Conservation (phyloP, 2,888 invertebrate genomes). For the Macropis europaea region DNA sequence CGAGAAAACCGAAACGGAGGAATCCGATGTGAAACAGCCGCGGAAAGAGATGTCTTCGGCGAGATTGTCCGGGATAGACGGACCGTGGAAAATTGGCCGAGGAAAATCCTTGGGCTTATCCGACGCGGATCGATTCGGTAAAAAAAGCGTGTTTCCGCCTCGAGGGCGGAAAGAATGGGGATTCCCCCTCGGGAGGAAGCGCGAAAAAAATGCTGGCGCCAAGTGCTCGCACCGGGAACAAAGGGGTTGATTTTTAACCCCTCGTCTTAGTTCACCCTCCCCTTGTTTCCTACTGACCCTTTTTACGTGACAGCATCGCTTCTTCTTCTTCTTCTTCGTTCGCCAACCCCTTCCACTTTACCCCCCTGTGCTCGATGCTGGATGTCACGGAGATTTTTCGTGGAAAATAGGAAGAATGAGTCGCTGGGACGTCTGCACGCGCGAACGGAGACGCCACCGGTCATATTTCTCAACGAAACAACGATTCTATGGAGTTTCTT, state of each 20-base stretch:
- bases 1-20: too few species aligned
- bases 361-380: neutral
- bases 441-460: neutral
- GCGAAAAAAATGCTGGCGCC: slow-evolving; percentile 38
- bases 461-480: too few species aligned
- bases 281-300: neutral
- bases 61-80: neutral
- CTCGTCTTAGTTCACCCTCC: slow-evolving; percentile 6
- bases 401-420: neutral
- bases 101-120: slow-evolving; percentile 1
- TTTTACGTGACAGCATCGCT: neutral
- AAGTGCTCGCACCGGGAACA: slow-evolving; percentile 10
- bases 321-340: neutral
- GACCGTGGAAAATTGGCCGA: slow-evolving; percentile 3
- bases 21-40: neutral
- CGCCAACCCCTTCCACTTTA: too few species aligned
- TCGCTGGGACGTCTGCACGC: neutral
- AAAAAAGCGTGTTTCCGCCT: slow-evolving; percentile 1
- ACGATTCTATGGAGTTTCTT: too few species aligned
- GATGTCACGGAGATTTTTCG: neutral
- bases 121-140: slow-evolving; percentile 2
- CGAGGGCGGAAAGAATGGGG: neutral
- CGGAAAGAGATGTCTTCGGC: too few species aligned
- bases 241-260: slow-evolving; percentile 22
- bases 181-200: neutral